phyloP scores from a whole-genome alignment of 2,797 vertebrate species.

The Linurgus olivaceus region DNA sequence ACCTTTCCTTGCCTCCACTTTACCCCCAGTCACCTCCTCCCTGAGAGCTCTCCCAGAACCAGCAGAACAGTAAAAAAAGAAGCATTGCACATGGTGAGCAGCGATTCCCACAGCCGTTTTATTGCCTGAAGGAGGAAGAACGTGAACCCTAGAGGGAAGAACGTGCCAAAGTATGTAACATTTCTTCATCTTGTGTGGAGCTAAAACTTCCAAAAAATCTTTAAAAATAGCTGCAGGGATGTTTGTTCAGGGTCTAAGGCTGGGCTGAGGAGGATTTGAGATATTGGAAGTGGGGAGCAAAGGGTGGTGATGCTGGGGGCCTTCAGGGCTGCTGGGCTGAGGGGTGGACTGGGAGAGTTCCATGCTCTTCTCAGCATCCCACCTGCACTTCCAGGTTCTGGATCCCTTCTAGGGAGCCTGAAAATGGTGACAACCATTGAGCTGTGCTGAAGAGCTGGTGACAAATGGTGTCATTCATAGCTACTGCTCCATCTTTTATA shows the following conservation, averaged over 20 bases:
- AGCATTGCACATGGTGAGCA: neutral
- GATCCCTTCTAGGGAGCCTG: rapidly evolving
- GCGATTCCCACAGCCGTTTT: conserved; percentile 30
- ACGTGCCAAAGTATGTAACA: conserved; percentile 44
- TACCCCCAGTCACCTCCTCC: neutral
- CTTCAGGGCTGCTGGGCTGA: neutral
- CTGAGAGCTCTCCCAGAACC: neutral
- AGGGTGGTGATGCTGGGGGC: neutral
- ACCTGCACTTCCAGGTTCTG: rapidly evolving
- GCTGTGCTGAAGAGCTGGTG: neutral
- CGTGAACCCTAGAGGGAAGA: conserved; percentile 51
- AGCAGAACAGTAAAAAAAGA: neutral
- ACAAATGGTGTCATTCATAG: rapidly evolving
- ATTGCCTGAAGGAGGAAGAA: conserved; percentile 27
- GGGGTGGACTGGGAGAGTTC: rapidly evolving
- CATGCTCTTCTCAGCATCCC: neutral
- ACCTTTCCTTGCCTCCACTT: neutral
- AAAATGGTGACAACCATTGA: rapidly evolving
- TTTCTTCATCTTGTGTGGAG: conserved; percentile 10
- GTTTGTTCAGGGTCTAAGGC: neutral
- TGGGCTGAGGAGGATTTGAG: neutral
- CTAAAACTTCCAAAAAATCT: conserved; percentile 21
- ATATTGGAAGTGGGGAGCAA: neutral
- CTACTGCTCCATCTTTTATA: neutral
- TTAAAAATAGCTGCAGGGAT: conserved; percentile 42